Conservation (phyloP, 2,797 vertebrate species). For the Hydrocynus forskahlii region DNA sequence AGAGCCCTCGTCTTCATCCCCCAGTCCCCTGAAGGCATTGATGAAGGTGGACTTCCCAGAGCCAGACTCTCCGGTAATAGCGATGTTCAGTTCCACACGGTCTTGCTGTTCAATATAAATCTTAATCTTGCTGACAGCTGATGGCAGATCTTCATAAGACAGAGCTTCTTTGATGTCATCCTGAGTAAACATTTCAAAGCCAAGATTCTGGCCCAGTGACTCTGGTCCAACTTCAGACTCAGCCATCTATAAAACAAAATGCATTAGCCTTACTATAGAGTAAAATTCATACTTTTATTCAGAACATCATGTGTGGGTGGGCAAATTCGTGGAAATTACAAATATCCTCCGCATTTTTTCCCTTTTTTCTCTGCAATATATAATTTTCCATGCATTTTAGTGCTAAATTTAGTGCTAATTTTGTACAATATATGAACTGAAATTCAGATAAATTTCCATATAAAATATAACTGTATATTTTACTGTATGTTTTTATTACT, state of each 20-base stretch:
- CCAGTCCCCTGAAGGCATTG: conserved; percentile 58
- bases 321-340: too few relatives aligned
- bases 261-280: not conserved
- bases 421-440: too few relatives aligned
- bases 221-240: not conserved
- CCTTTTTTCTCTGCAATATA: too few relatives aligned
- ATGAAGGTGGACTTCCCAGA: conserved; percentile 64
- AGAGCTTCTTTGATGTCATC: conserved; percentile 45
- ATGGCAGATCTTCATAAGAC: conserved; percentile 37
- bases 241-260: not conserved
- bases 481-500: too few relatives aligned
- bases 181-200: not conserved
- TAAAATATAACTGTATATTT: too few relatives aligned
- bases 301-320: too few relatives aligned
- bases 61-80: conserved; percentile 59
- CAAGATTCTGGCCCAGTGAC: not conserved
- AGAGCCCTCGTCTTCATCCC: conserved; percentile 51
- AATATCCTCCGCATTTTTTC: too few relatives aligned
- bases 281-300: too few relatives aligned
- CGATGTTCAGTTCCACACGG: conserved; percentile 57
- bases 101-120: conserved; percentile 50
- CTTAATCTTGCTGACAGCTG: conserved; percentile 48
- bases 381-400: too few relatives aligned
- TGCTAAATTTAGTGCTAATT: too few relatives aligned
- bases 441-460: too few relatives aligned